Base-by-base conservation (phyloP, 2,113 vertebrate species). In the Petroica traversi region DNA sequence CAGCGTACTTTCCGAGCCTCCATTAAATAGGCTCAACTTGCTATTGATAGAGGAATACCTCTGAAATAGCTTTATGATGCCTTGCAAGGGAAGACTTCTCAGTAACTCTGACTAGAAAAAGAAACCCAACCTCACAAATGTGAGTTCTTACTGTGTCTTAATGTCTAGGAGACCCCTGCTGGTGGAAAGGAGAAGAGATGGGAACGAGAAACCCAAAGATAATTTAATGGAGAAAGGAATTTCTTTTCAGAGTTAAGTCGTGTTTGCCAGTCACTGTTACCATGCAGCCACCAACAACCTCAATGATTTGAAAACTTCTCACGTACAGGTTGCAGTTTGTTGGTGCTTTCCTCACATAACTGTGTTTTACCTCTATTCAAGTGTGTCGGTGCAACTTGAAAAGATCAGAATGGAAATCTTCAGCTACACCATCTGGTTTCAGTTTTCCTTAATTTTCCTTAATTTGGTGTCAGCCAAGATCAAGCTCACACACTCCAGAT, bases 161-260 rank as follows among this genome's bases (percentile, higher is more conserved):
- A n/a, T 79, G 51, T 83, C 40, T 73, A 78, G 41, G 67, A 81
- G 89, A 91, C 89, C 92, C 40, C 95, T 96, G 82, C 90, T 88
- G 93, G 88, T 68, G 31, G 14, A 59, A 79, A 38, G 19, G 14
- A 54, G 71, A 82, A 88, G 36, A 78, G 71, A 57, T 25, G 46
- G 36, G 55, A 63, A 25, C 19, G 17, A 48, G 57, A 90, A 85
- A 7, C 26, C 29, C 29, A 22, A 49, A 64, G n/a, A 11, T 34
- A 7, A 68, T 58, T 68, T 28, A 88, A 34, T 0, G 1, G 43
- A 62, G 69, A 84, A 78, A 72, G 36, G 46, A 73, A 76, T 15
- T 6, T 72, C 14, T 79, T 91, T 94, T 89, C 66, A 43, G 29
- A 54, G 24, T 33, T 33, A 20, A 22, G 3, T 45, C 43, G 48